Percentiles rank a stretch among this genome's conserved stretches.
These are phyloP conservation scores for Spatulosminthurus flaviceps DNA, from an alignment of 2,888 invertebrate genomes.

Conservation along the genomic window DNA sequence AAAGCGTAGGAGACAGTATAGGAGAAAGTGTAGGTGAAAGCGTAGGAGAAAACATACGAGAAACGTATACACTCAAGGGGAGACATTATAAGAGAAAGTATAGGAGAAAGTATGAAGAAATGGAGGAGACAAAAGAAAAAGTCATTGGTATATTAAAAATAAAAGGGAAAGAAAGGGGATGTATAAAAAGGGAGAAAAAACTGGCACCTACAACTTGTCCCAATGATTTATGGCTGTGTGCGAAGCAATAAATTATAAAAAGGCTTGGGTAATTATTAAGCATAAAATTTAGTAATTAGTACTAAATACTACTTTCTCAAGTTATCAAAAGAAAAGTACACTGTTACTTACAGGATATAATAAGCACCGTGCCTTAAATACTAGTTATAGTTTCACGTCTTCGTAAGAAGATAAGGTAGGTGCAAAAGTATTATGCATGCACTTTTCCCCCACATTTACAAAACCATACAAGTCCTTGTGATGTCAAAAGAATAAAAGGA, in stretches of 20 bases:
- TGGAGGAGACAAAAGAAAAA: neutral
- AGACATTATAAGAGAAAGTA: conserved; percentile 8
- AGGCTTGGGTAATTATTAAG: conserved; percentile 22
- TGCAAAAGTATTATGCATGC: too few relatives aligned
- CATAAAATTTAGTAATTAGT: conserved; percentile 28
- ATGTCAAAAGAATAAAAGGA: too few relatives aligned
- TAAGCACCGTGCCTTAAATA: too few relatives aligned
- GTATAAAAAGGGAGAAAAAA: neutral
- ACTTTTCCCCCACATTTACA: too few relatives aligned
- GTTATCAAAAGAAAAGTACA: neutral
- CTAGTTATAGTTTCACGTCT: too few relatives aligned
- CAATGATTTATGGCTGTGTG: conserved; percentile 11
- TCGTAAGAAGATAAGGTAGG: too few relatives aligned
- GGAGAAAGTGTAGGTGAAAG: too few relatives aligned
- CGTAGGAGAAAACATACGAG: too few relatives aligned
- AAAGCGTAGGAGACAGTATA: too few relatives aligned
- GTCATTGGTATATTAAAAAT: neutral
- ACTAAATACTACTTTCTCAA: conserved; percentile 23
- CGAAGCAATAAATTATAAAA: conserved; percentile 24
- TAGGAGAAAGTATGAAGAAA: neutral
- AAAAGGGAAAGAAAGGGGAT: neutral
- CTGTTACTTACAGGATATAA: neutral
- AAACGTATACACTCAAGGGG: neutral
- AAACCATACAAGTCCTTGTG: too few relatives aligned
- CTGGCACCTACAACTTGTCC: neutral